Base-by-base conservation (phyloP, 2,113 vertebrate genomes). In the Grammomys surdaster region DNA sequence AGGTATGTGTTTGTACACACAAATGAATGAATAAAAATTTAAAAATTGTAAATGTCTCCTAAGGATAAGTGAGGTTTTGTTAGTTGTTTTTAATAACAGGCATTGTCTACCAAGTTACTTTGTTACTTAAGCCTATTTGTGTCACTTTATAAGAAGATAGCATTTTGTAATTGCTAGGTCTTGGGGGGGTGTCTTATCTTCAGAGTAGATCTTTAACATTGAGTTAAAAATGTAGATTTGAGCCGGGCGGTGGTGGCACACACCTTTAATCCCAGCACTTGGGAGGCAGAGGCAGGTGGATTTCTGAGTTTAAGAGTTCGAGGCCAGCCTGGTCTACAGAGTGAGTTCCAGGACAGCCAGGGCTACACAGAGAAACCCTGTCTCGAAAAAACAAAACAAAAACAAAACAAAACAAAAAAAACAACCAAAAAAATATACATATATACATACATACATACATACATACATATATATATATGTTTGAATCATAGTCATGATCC, bases 161-260 rank as follows among this genome's bases (percentile, higher is more conserved):
- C 24, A 28, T 70, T 84, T 91, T 54, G 24, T 82, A 0, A 72
- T 93, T 87, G 48, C 69, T 96, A 72, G 28, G 19, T 48, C 48
- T 40, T 72, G 67, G 11, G 36, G 43, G 20, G 24, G 54, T 56
- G 36, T 40, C 67, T 75, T 70, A 70, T 63, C 22, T 82, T 70
- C 78, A 85, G 65, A 96, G 77, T 48, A 81, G 43, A 69, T 92
- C 48, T 92, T 91, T 86, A 8, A 87, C 51, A 87, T 72, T 73
- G 46, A 85, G 56, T 89, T 95, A 40, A 72, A 80, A 82, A 40
- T 70, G 58, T 76, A n/a, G 5, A 1, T 63, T 63, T 22, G 58
- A 40, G 40, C 40, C 40, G 40, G 40, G 40, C 40, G 40, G 40
- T 40, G 40, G 40, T 40, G 40, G 40, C 40, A 40, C 40, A 40